Conservation (phyloP, 2,888 invertebrate species). For the Ganaspis brasiliensis region DNA sequence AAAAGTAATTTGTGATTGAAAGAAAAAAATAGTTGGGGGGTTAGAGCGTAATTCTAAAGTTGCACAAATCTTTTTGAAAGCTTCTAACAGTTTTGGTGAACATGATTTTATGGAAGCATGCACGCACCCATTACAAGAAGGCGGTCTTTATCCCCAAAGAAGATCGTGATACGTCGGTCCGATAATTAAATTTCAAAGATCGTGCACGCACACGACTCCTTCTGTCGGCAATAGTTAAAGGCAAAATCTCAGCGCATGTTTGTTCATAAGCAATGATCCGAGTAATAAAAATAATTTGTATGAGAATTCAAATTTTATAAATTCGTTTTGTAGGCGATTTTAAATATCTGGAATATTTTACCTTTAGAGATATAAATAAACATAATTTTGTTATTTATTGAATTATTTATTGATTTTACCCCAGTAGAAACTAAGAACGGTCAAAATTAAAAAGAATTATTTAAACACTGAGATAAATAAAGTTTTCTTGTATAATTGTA, state of each 20-base stretch:
- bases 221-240: conserved; percentile 57
- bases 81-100: conserved; percentile 1
- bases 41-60: conserved; percentile 5
- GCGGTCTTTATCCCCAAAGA: conserved; percentile 63
- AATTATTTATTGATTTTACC: too few species aligned
- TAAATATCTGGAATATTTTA: too few species aligned
- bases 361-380: too few species aligned
- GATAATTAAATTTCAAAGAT: conserved; percentile 69
- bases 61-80: conserved; percentile 19
- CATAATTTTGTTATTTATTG: too few species aligned
- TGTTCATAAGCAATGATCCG: not conserved
- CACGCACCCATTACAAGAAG: conserved; percentile 51
- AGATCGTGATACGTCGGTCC: conserved; percentile 61
- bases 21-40: conserved; percentile 14
- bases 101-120: conserved; percentile 16
- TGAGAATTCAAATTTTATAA: not conserved
- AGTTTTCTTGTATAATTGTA: too few species aligned
- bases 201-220: conserved; percentile 56
- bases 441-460: too few species aligned
- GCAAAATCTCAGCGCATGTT: conserved; percentile 43
- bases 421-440: too few species aligned
- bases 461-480: too few species aligned
- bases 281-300: not conserved
- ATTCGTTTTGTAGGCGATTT: too few species aligned
- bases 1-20: not conserved